Conservation (phyloP, 1,140 invertebrate species). For the Acromyrmex heyeri region DNA sequence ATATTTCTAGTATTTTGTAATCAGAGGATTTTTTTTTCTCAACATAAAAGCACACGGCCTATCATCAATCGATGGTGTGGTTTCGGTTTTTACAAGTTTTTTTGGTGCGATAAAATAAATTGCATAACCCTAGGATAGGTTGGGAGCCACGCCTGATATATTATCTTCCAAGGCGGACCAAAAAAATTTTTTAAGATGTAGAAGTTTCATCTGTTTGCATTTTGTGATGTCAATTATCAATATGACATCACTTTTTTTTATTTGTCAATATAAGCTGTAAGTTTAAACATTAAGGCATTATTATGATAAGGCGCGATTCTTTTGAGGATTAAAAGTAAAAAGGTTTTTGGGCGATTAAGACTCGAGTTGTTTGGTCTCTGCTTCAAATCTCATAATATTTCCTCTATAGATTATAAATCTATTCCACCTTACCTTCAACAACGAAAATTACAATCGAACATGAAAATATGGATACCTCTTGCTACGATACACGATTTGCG, state of each 20-base stretch:
- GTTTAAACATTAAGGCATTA: constrained; percentile 86
- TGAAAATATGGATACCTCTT: constrained; percentile 9
- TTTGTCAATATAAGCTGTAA: constrained; percentile 86
- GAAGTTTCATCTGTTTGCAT: constrained; percentile 81
- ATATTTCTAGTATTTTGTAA: constrained; percentile 83
- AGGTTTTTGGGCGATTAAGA: constrained; percentile 76
- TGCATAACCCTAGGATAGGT: constrained; percentile 84
- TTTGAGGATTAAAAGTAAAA: constrained; percentile 79
- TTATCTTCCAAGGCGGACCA: constrained; percentile 85
- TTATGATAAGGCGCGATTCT: constrained; percentile 81
- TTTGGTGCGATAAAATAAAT: constrained; percentile 86
- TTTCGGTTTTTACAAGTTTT: constrained; percentile 76
- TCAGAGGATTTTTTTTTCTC: constrained; percentile 80
- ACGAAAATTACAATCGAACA: constrained; percentile 24
- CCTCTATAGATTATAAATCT: background rate
- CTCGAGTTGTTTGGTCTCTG: constrained; percentile 83
- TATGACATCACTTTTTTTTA: constrained; percentile 84
- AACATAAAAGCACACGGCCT: constrained; percentile 85
- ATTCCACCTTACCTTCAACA: constrained; percentile 42
- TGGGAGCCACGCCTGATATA: constrained; percentile 82
- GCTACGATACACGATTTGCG: background rate
- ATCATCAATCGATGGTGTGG: constrained; percentile 81
- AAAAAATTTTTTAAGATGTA: constrained; percentile 85
- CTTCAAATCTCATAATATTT: constrained; percentile 49
- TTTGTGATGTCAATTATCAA: constrained; percentile 83